Evolutionary conservation across 1,140 invertebrate species (phyloP).

Genomic region (Aphis craccivora): DNA sequence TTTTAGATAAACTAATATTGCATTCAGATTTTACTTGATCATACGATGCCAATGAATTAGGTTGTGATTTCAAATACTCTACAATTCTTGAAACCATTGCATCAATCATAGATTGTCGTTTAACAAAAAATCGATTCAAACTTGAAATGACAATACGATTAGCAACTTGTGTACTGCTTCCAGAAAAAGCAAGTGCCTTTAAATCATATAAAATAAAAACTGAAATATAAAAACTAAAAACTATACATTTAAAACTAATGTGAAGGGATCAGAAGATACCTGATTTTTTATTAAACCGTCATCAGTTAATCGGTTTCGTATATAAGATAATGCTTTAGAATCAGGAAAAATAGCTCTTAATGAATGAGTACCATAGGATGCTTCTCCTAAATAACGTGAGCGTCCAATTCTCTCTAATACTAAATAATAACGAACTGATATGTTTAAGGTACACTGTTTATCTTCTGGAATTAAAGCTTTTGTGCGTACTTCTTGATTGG

Average conservation of each 20-base stretch:
- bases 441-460: slow-evolving; percentile 67
- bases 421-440: slow-evolving; percentile 73
- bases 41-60: slow-evolving; percentile 68
- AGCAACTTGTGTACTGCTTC: not conserved
- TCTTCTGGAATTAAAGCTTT: slow-evolving; percentile 68
- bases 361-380: slow-evolving; percentile 73
- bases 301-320: slow-evolving; percentile 70
- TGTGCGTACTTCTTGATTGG: slow-evolving; percentile 71
- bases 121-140: slow-evolving; percentile 70
- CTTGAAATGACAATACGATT: slow-evolving; percentile 63
- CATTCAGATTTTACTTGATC: slow-evolving; percentile 65
- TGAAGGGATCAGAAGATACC: slow-evolving; percentile 62
- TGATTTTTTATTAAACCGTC: slow-evolving; percentile 74
- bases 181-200: slow-evolving; percentile 50
- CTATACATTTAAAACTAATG: slow-evolving; percentile 69
- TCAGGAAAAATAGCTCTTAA: slow-evolving; percentile 68
- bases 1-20: slow-evolving; percentile 36
- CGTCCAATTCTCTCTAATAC: slow-evolving; percentile 81
- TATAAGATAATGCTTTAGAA: slow-evolving; percentile 74
- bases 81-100: slow-evolving; percentile 69
- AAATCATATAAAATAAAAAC: slow-evolving; percentile 60
- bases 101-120: slow-evolving; percentile 68
- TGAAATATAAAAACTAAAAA: slow-evolving; percentile 64
- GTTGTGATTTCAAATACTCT: slow-evolving; percentile 68
- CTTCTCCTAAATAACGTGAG: slow-evolving; percentile 74